Base-by-base conservation (phyloP, 2,113 vertebrate species). In the Xyrauchen texanus region DNA sequence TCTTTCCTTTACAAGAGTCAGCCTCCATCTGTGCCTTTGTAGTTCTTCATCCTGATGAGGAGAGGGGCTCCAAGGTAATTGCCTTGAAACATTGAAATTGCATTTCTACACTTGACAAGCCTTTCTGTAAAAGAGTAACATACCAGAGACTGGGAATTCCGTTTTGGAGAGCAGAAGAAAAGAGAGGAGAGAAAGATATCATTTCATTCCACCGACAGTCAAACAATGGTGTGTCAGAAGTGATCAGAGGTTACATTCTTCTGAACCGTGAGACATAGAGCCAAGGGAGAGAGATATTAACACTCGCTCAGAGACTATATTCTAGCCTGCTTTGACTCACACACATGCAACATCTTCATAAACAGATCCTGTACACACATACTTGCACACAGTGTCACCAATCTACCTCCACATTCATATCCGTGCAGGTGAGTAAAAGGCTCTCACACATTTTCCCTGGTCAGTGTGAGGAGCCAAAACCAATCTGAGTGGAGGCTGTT, bases 71-170 rank as follows among this genome's bases (percentile, higher is more conserved):
- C 89, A 86, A 87, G 90, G 90, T 93, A 93, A 93, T 93, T 92
- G 90, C 88, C 86, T 93, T 84, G 92, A 92, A 92, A 93, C 90
- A 90, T 90, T 87, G 85, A 89, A 91, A 93, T 91, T 93, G 91
- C 91, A 91, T 93, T 93, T 91, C 85, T 87, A 83, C 89, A 90
- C 90, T 89, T 89, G 90, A 92, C 84, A 83, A 90, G 89, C 86
- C 88, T 72, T 68, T 83, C 89, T 87, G 85, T 90, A 90, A 87
- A 87, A 89, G 90, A 86, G 90, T 90, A 93, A 93, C 89, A 92
- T 91, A 93, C 92, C 49, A 88, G 85, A 90, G 88, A 87, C 88
- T 90, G 90, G 87, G 88, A 87, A 87, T 88, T 84, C 85, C 69
- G 82, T 89, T 90, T 88, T 81, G 88, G 88, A 88, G 84, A 88